Conservation (phyloP, 2,888 invertebrate genomes). For the Mantis religiosa region DNA sequence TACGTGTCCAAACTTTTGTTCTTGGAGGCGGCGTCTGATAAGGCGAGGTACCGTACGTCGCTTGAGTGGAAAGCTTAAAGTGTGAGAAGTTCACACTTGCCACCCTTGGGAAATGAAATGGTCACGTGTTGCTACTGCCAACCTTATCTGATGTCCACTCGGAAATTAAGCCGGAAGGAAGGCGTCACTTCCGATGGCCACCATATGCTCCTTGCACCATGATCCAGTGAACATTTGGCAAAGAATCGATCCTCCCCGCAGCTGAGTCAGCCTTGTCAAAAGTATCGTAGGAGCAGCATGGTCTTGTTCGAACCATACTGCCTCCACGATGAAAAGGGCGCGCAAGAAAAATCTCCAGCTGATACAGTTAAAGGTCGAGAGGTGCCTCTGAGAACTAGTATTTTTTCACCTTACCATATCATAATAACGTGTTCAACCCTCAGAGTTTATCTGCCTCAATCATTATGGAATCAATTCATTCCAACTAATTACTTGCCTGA, state of each 20-base stretch:
- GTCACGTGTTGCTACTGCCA: not conserved
- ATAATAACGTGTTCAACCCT: no score
- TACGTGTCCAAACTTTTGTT: not conserved
- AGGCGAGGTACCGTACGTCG: not conserved
- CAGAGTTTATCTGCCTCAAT: no score
- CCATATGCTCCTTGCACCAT: not conserved
- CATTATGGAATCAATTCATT: no score
- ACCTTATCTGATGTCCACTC: not conserved
- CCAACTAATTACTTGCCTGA: no score
- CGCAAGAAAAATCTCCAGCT: no score
- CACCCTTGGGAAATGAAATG: not conserved
- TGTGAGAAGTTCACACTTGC: not conserved
- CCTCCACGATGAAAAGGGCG: no score
- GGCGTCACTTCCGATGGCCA: not conserved
- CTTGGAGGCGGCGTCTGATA: not conserved
- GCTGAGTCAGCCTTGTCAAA: not conserved
- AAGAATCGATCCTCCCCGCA: not conserved
- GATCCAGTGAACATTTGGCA: not conserved
- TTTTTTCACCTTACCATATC: no score
- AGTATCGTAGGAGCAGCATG: no score
- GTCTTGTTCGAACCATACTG: no score
- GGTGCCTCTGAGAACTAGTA: no score
- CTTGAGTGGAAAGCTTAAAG: not conserved
- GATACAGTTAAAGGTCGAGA: no score
- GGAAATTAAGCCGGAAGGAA: not conserved